Conservation (phyloP, 2,797 vertebrate genomes). For the Pangasius larnaudii region DNA sequence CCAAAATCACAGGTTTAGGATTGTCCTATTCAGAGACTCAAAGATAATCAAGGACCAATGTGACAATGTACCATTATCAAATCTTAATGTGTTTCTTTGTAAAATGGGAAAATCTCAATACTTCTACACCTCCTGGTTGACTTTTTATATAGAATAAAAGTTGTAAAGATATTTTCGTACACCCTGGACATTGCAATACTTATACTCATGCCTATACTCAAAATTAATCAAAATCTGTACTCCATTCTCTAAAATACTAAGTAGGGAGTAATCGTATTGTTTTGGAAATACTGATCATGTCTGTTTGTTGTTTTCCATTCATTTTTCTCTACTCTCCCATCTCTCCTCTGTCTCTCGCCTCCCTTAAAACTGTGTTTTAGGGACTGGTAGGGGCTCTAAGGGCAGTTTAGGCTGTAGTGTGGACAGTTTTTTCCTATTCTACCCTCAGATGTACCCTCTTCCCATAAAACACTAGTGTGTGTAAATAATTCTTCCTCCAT, state of each 20-base stretch:
- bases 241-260: neutral
- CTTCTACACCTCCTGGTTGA: neutral
- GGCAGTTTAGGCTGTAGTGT: constrained; percentile 22
- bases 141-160: neutral
- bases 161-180: neutral
- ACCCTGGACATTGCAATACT: neutral
- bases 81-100: neutral
- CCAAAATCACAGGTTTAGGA: neutral
- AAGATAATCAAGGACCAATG: neutral
- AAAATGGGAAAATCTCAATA: neutral
- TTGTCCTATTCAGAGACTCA: neutral
- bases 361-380: constrained; percentile 41
- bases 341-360: constrained; percentile 57
- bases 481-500: constrained; percentile 40
- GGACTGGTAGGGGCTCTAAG: constrained; percentile 29
- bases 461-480: constrained; percentile 32
- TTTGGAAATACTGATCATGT: constrained; percentile 26
- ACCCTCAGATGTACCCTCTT: constrained; percentile 8
- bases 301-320: constrained; percentile 47
- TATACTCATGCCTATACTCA: neutral
- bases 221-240: neutral
- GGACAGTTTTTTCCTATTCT: constrained; percentile 1
- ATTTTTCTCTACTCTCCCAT: constrained; percentile 51
- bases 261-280: neutral
- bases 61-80: neutral